Conservation (phyloP, 2,113 vertebrate species). For the Axis porcinus region DNA sequence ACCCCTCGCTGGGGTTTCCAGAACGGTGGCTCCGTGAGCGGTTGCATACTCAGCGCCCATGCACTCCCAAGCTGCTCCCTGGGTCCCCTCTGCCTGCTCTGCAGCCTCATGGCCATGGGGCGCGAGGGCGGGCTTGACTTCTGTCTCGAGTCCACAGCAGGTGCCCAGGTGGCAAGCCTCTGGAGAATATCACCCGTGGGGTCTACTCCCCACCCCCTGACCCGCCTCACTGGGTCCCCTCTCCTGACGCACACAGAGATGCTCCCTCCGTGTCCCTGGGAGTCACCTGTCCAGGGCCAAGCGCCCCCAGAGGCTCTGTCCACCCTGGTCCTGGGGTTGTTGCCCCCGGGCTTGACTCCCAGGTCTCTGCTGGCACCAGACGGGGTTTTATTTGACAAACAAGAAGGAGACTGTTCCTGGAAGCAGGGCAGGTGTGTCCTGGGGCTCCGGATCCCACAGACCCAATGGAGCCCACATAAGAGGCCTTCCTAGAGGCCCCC, state of each 20-base stretch:
- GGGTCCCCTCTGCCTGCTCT: background rate
- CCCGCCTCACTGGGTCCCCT: accelerated
- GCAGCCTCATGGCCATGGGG: background rate
- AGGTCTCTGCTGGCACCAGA: background rate
- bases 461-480: background rate
- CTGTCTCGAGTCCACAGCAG: background rate
- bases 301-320: background rate
- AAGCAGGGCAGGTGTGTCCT: background rate
- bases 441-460: background rate
- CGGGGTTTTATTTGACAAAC: background rate
- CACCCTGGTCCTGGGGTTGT: background rate
- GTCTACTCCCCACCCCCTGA: background rate
- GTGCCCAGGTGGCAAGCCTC: background rate
- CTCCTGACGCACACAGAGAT: background rate
- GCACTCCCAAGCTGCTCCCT: background rate
- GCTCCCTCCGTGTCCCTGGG: background rate
- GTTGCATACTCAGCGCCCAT: accelerated
- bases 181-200: accelerated
- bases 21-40: accelerated
- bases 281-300: accelerated
- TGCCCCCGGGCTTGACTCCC: background rate
- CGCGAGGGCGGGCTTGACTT: background rate
- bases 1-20: background rate
- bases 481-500: background rate
- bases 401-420: background rate